Percentiles rank a stretch among this genome's conserved stretches.
Conservation (phyloP, 1,140 invertebrate genomes). For the Sitophilus oryzae region DNA sequence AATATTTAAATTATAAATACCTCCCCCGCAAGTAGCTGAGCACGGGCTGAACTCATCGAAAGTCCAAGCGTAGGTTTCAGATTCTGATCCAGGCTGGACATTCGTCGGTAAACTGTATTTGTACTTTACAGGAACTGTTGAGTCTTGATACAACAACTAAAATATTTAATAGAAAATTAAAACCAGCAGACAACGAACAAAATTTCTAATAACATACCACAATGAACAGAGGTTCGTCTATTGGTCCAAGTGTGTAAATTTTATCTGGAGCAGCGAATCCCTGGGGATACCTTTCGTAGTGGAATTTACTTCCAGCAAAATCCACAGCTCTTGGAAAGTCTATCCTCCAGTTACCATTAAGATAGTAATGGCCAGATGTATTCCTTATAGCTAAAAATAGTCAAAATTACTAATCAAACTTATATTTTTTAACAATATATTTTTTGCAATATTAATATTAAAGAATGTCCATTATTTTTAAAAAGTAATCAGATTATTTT, state of each 20-base stretch:
- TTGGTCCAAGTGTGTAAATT: constrained; percentile 78
- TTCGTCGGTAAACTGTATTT: constrained; percentile 84
- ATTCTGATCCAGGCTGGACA: constrained; percentile 56
- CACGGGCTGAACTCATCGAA: constrained; percentile 75
- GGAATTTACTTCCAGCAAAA: constrained; percentile 79
- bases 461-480: too few species aligned
- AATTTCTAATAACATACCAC: constrained; percentile 68
- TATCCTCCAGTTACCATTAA: constrained; percentile 92
- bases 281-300: constrained; percentile 76
- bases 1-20: too few species aligned
- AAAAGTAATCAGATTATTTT: too few species aligned
- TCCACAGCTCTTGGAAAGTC: constrained; percentile 74
- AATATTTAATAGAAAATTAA: too few species aligned
- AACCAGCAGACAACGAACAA: too few species aligned
- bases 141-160: constrained; percentile 79
- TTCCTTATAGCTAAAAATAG: constrained; percentile 65
- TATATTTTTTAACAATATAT: too few species aligned
- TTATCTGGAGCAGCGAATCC: constrained; percentile 77
- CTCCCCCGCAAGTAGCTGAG: constrained; percentile 79
- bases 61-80: constrained; percentile 74
- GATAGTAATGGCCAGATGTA: constrained; percentile 73
- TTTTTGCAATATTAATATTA: too few species aligned
- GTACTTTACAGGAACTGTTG: constrained; percentile 79
- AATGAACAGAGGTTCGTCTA: constrained; percentile 78
- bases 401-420: too few species aligned